These are phyloP conservation scores for Danaus plexippus DNA, from an alignment of 1,140 invertebrate species.

Conservation along the genomic window DNA sequence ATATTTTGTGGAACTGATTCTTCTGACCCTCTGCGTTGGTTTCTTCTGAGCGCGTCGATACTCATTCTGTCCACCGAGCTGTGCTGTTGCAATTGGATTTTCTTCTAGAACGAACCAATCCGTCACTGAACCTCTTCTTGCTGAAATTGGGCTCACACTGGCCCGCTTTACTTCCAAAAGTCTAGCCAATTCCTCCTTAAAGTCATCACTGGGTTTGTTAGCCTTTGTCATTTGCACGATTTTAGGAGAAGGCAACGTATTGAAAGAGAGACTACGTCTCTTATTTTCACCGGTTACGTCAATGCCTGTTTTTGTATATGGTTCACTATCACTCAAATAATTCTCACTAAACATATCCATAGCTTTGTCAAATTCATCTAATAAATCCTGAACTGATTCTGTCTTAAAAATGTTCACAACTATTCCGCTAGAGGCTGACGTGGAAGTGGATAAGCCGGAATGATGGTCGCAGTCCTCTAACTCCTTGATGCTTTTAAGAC, in stretches of 20 bases:
- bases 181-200: constrained; percentile 47
- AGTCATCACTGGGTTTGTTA: constrained; percentile 50
- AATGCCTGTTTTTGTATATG: constrained; percentile 42
- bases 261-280: constrained; percentile 52
- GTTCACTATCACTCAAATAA: constrained; percentile 61
- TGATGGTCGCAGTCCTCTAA: constrained; percentile 43
- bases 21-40: constrained; percentile 42
- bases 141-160: constrained; percentile 20
- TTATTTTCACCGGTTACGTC: constrained; percentile 33
- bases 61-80: constrained; percentile 33
- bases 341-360: constrained; percentile 61
- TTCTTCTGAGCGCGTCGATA: constrained; percentile 58
- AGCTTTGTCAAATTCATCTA: constrained; percentile 56
- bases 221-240: constrained; percentile 51
- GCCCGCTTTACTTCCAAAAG: constrained; percentile 37
- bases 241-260: constrained; percentile 49
- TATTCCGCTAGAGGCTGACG: constrained; percentile 37
- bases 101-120: constrained; percentile 64
- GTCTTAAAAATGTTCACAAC: constrained; percentile 44
- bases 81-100: constrained; percentile 15
- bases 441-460: constrained; percentile 42
- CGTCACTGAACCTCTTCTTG: constrained; percentile 53
- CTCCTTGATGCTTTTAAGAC: constrained; percentile 53
- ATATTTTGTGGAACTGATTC: constrained; percentile 66
- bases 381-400: constrained; percentile 48